phyloP scores from a whole-genome alignment of 1,140 invertebrate species.

The Eubasilissa regina region DNA sequence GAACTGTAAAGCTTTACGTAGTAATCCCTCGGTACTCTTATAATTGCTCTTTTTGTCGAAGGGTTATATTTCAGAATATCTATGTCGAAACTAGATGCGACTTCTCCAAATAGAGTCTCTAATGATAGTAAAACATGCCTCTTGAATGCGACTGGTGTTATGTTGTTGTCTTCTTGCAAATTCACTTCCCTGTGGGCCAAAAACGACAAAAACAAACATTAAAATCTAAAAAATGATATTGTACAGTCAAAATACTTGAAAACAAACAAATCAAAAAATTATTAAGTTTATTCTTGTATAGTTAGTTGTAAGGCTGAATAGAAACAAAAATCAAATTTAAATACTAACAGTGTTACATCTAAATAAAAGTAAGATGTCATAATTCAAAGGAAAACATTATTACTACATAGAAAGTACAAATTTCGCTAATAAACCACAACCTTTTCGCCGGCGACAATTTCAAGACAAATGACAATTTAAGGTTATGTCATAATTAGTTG shows the following conservation, averaged over 20 bases:
- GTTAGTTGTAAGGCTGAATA: constrained; percentile 10
- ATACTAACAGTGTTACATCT: constrained; percentile 68
- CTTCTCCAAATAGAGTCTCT: constrained; percentile 74
- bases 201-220: constrained; percentile 40
- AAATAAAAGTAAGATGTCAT: constrained; percentile 65
- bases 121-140: constrained; percentile 74
- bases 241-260: neutral
- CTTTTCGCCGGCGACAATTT: constrained; percentile 31
- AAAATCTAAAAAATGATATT: constrained; percentile 10
- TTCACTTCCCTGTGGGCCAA: constrained; percentile 71
- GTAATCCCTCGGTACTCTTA: constrained; percentile 73
- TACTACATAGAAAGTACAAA: constrained; percentile 6
- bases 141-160: constrained; percentile 72
- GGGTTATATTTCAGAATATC: constrained; percentile 76
- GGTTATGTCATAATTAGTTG: constrained; percentile 13
- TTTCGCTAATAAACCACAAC: neutral
- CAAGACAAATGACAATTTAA: constrained; percentile 24
- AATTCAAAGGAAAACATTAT: constrained; percentile 47
- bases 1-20: constrained; percentile 74
- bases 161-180: constrained; percentile 62
- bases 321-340: constrained; percentile 25
- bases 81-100: constrained; percentile 71
- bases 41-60: constrained; percentile 68
- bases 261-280: constrained; percentile 2
- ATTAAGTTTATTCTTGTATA: neutral